Base-by-base conservation (phyloP, 2,797 vertebrate genomes). In the Podargus strigoides region DNA sequence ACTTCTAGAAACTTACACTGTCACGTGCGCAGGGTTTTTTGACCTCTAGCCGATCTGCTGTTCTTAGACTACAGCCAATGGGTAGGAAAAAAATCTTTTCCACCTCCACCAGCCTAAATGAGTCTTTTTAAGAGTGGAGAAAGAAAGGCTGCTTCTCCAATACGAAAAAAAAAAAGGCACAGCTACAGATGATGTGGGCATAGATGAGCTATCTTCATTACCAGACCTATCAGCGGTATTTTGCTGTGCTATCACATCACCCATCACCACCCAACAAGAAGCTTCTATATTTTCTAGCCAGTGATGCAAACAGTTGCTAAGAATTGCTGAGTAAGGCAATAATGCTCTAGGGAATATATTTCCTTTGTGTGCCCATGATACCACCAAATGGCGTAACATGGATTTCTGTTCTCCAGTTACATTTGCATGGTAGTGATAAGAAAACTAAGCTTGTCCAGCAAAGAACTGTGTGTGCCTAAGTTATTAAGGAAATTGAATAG, bases 11-110 rank as follows among this genome's bases (percentile, higher is more conserved):
- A 27, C 9, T 27, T 42, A 34, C 27, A 14, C 27, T 21, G 5
- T 30, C 20, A 9, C 8, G 5, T 44, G 27, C 0, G 0, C 2
- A 2, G 21, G 20, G 10, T 3, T 17, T 16, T 70, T 69, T 36
- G 70, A 77, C 32, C 39, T 82, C 39, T 74, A 32, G 26, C 14
- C 1, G 0, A 39, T 60, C 64, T 72, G 16, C 42, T 81, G 19
- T 32, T 66, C 41, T 56, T 42, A 72, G 50, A 42, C 50, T 53
- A 39, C 37, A 87, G 24, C 10, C 28, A 86, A 37, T 1, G 13
- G 36, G 34, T 11, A 85, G 32, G 50, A 87, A 85, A 90, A 90
- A 76, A 50, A 11, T 60, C 19, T 76, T 73, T 64, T 59, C 84
- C 37, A 49, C 55, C 52, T 72, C 52, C 64, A 90, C 10, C 32